phyloP scores from a whole-genome alignment of 2,888 invertebrate genomes.

The Hemistola chrysoprasaria region DNA sequence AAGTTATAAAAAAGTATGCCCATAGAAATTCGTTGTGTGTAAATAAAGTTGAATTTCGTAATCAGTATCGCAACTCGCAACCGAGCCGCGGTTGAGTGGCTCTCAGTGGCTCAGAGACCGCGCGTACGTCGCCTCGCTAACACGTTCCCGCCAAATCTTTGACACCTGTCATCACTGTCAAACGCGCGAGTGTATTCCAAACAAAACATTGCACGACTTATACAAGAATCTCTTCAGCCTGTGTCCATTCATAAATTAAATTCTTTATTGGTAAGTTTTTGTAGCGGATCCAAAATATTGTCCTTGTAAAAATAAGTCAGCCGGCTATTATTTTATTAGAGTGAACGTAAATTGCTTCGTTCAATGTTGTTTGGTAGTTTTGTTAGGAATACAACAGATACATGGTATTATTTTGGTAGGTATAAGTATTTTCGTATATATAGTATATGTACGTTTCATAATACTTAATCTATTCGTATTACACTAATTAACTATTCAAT shows the following conservation, averaged over 20 bases:
- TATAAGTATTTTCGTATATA: too few relatives aligned
- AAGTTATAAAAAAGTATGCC: too few relatives aligned
- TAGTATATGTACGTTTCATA: too few relatives aligned
- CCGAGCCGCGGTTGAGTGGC: slow-evolving; percentile 8
- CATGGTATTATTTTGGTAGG: too few relatives aligned
- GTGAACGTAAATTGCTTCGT: too few relatives aligned
- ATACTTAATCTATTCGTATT: too few relatives aligned
- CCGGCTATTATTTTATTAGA: slow-evolving; percentile 18
- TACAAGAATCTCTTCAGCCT: slow-evolving; percentile 2
- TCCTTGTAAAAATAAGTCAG: slow-evolving; percentile 36
- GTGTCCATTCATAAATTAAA: slow-evolving; percentile 3
- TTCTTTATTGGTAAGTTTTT: slow-evolving; percentile 15
- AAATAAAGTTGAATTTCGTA: slow-evolving; percentile 22
- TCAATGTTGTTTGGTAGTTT: slow-evolving; percentile 6
- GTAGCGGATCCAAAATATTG: slow-evolving; percentile 1
- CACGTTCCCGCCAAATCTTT: slow-evolving; percentile 48
- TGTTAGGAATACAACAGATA: too few relatives aligned
- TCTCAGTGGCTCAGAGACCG: slow-evolving; percentile 38
- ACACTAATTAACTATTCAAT: too few relatives aligned
- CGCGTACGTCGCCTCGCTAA: slow-evolving; percentile 34
- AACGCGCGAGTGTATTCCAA: slow-evolving; percentile 43
- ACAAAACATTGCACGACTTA: slow-evolving; percentile 10
- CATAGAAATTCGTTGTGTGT: slow-evolving; percentile 13
- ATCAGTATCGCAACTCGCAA: slow-evolving; percentile 26
- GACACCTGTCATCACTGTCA: slow-evolving; percentile 36